phyloP scores from a whole-genome alignment of 2,888 invertebrate species.

The Drosophila antonietae region DNA sequence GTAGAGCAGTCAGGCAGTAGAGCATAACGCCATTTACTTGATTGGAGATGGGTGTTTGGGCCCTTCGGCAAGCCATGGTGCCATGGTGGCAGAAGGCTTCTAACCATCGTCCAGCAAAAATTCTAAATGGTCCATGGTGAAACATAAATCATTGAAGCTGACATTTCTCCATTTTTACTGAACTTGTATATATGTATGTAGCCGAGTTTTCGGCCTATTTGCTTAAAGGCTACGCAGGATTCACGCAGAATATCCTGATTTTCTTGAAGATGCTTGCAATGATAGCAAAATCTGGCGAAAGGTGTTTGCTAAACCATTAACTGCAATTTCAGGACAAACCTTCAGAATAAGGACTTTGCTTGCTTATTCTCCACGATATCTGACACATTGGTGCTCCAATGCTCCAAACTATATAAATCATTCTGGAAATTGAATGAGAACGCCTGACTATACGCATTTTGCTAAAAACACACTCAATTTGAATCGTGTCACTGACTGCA shows the following conservation, averaged over 20 bases:
- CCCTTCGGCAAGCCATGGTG: slow-evolving; percentile 1
- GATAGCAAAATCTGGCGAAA: slow-evolving; percentile 24
- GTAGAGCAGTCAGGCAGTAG: slow-evolving; percentile 70
- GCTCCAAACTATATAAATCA: slow-evolving; percentile 83
- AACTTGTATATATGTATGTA: slow-evolving; percentile 49
- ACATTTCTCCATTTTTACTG: slow-evolving; percentile 80
- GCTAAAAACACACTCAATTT: background rate
- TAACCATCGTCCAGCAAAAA: slow-evolving; percentile 65
- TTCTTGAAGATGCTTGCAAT: slow-evolving; percentile 33
- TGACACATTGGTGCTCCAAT: slow-evolving; percentile 49
- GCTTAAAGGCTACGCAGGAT: slow-evolving; percentile 29
- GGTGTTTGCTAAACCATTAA: slow-evolving; percentile 31
- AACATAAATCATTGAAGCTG: slow-evolving; percentile 83
- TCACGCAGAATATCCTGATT: slow-evolving; percentile 45
- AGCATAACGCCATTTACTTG: slow-evolving; percentile 67
- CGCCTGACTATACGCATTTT: slow-evolving; percentile 16
- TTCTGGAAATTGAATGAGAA: slow-evolving; percentile 77
- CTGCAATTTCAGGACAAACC: slow-evolving; percentile 9
- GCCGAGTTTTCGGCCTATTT: slow-evolving; percentile 27
- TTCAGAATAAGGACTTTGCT: slow-evolving; percentile 20
- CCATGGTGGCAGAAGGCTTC: slow-evolving; percentile 4
- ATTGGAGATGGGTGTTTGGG: slow-evolving; percentile 39
- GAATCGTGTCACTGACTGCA: background rate
- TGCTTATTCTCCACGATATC: slow-evolving; percentile 5
- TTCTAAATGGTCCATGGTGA: slow-evolving; percentile 76